Evolutionary conservation across 2,888 invertebrate genomes (phyloP).

Genomic region (Hyalella azteca): DNA sequence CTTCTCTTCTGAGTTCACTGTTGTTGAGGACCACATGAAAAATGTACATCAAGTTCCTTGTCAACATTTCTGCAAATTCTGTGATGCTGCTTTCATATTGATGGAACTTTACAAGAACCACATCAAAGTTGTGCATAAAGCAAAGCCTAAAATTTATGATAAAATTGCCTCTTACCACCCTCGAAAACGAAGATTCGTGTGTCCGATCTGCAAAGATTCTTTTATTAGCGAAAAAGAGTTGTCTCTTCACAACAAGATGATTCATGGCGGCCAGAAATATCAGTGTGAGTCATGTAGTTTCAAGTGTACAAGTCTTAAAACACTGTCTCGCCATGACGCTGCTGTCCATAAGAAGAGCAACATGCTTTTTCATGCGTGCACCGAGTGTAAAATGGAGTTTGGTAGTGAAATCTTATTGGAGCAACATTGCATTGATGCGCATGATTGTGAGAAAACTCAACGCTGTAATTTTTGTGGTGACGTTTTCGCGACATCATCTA

Average conservation of each 20-base stretch:
- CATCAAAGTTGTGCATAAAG: neutral
- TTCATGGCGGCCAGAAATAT: conserved; percentile 46
- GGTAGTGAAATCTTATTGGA: conserved; percentile 44
- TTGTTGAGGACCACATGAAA: neutral
- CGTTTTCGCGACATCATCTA: conserved; percentile 47
- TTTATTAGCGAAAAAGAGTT: neutral
- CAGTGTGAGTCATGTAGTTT: conserved; percentile 50
- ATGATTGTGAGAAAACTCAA: conserved; percentile 34
- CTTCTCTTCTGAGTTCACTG: neutral
- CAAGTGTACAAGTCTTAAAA: conserved; percentile 43
- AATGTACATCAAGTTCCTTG: neutral
- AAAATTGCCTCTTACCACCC: neutral
- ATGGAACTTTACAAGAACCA: neutral
- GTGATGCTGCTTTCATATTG: neutral
- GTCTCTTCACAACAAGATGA: conserved; percentile 40
- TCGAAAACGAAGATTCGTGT: neutral
- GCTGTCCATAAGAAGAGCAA: conserved; percentile 48
- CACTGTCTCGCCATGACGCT: conserved; percentile 49
- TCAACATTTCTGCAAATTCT: conserved; percentile 20
- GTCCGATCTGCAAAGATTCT: neutral
- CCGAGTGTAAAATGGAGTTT: conserved; percentile 43
- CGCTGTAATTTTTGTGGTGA: conserved; percentile 53
- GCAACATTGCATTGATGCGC: conserved; percentile 45
- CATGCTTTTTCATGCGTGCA: conserved; percentile 42
- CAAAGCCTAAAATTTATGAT: neutral